Evolutionary conservation across 2,888 invertebrate genomes (phyloP), one percentile per base, ranked within the genome.

Genomic region (Taenaris catops): DNA sequence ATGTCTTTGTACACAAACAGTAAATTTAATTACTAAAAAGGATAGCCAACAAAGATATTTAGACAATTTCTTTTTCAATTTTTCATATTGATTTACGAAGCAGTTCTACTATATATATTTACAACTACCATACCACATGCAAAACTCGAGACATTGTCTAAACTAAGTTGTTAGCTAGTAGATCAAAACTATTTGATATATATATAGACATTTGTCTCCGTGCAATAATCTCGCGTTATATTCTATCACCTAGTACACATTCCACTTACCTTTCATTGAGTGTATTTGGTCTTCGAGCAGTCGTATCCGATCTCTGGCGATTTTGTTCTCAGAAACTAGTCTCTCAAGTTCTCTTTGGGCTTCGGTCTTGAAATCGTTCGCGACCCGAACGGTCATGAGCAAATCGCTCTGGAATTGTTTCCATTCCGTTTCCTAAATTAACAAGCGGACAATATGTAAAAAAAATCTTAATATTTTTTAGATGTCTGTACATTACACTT

Each of bases 281-380:
- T 96, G 94, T 48, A 96, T 88, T 70, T 96, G 96, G 45, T 92
- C 90, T 58, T 94, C 94, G 3, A 96, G 78, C 47, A 90, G 76
- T 32, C 93, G 88, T 40, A 96, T 91, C 51, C 92, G 91, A 56
- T 96, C 96, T 38, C 93, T 88, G 23, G 95, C 91, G 7, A 89
- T 76, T 58, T 93, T 93, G 75, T 97, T 96, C 66, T 97, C 96
- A 55, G 93, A 88, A 40, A 94, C 91, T 25, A 96, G 88, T 25
- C 91, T 88, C 61, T 95, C 94, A 39, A 94, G 78, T 62, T 96
- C 95, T 44, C 93, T 90, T 63, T 94, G 94, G 0, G 96, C 96
- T 71, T 97, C 97, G n/a, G 95, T 95, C 79, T 97, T 96, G 80
- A 98, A 96, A 76, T 98, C 96, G 74, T 98, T 97, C 19, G 98